phyloP scores from a whole-genome alignment of 1,140 invertebrate species.

The Chlorops oryzae region DNA sequence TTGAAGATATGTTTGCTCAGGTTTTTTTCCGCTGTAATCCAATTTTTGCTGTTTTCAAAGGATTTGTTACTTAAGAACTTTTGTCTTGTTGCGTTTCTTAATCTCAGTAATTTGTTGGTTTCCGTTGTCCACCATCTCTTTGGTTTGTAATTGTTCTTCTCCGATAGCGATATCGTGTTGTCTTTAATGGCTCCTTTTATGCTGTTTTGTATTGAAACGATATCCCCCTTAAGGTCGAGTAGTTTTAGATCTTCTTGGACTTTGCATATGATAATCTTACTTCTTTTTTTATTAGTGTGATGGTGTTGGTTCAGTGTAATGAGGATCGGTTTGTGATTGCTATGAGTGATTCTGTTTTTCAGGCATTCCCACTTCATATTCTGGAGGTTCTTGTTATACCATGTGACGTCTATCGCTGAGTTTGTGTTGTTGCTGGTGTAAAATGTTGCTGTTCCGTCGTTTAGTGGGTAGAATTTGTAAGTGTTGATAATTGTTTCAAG shows the following conservation, averaged over 20 bases:
- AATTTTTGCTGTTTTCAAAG: not conserved
- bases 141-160: not conserved
- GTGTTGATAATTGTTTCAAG: not conserved
- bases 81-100: not conserved
- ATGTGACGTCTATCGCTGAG: not conserved
- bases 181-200: not conserved
- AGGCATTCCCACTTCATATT: not conserved
- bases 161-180: not conserved
- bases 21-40: not conserved
- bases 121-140: not conserved
- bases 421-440: not conserved
- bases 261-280: not conserved
- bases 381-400: not conserved
- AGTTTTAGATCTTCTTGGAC: not conserved
- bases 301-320: not conserved
- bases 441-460: not conserved
- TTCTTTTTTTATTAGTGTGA: not conserved
- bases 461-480: not conserved
- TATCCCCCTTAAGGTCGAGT: not conserved
- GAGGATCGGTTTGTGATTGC: not conserved
- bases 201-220: not conserved
- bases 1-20: not conserved
- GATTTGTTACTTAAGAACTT: not conserved
- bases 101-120: not conserved
- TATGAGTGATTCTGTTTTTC: not conserved